phyloP scores from a whole-genome alignment of 2,888 invertebrate genomes.

The Lithosia quadra region DNA sequence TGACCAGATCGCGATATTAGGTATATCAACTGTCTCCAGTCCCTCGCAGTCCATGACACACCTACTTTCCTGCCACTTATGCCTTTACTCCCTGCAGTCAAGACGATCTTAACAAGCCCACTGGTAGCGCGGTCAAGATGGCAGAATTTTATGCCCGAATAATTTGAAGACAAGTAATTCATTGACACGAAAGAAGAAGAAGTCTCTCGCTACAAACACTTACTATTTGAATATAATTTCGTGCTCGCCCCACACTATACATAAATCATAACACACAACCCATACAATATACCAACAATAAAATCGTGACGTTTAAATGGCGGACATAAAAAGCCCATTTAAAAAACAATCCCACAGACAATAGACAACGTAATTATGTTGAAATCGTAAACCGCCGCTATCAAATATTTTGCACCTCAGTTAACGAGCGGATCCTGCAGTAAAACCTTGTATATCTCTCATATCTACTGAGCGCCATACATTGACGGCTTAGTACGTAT shows the following conservation, averaged over 20 bases:
- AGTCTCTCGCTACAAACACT: too few relatives aligned
- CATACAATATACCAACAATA: slow-evolving; percentile 10
- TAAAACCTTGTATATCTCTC: slow-evolving; percentile 47
- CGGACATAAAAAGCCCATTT: slow-evolving; percentile 54
- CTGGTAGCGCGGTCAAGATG: too few relatives aligned
- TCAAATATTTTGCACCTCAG: slow-evolving; percentile 80
- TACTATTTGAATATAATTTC: too few relatives aligned
- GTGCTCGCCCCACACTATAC: neutral
- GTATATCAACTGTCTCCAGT: too few relatives aligned
- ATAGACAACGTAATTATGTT: slow-evolving; percentile 73
- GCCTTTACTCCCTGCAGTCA: too few relatives aligned
- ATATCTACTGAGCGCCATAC: slow-evolving; percentile 41
- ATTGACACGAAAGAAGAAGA: too few relatives aligned
- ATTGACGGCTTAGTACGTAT: slow-evolving; percentile 26
- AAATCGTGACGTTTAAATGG: slow-evolving; percentile 38
- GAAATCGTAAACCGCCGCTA: slow-evolving; percentile 70
- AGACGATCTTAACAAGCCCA: too few relatives aligned
- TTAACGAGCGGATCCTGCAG: slow-evolving; percentile 55
- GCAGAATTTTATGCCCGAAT: too few relatives aligned
- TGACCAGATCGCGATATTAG: too few relatives aligned
- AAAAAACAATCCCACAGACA: slow-evolving; percentile 64
- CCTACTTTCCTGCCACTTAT: too few relatives aligned
- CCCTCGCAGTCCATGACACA: too few relatives aligned
- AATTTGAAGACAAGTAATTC: too few relatives aligned
- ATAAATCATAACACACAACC: slow-evolving; percentile 12